Evolutionary conservation across 2,888 invertebrate species (phyloP).

Genomic region (Microplitis manilae): DNA sequence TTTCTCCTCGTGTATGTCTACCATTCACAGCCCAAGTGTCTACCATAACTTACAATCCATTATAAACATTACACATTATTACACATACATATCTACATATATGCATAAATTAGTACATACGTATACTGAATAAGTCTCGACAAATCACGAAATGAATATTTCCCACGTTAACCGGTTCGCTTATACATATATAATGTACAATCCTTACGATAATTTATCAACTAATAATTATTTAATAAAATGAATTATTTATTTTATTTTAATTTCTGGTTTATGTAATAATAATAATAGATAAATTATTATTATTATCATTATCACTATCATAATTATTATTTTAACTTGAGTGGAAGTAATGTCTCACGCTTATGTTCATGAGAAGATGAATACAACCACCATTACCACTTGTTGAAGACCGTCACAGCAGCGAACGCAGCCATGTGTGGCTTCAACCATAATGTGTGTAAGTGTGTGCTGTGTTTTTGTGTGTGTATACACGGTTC

Average conservation of each 20-base stretch:
- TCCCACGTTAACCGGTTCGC: not conserved
- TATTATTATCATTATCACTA: too few species aligned
- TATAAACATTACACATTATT: not conserved
- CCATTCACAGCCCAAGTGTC: not conserved
- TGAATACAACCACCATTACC: slow-evolving; percentile 42
- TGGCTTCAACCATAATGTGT: slow-evolving; percentile 49
- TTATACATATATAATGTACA: not conserved
- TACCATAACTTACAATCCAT: not conserved
- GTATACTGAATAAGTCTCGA: not conserved
- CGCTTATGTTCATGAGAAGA: slow-evolving; percentile 15
- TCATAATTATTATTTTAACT: not conserved
- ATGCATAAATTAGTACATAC: not conserved
- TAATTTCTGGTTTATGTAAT: not conserved
- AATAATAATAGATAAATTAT: not conserved
- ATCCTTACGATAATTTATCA: not conserved
- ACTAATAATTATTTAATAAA: not conserved
- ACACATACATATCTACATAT: not conserved
- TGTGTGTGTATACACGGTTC: slow-evolving; percentile 23
- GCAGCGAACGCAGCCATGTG: slow-evolving; percentile 54
- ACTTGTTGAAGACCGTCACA: slow-evolving; percentile 64
- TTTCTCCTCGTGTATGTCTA: not conserved
- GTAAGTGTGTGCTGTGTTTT: not conserved
- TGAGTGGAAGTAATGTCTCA: slow-evolving; percentile 4
- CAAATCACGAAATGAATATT: not conserved
- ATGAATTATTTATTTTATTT: not conserved